Evolutionary conservation across 2,113 vertebrate species (phyloP).

Genomic region (Mixornis gularis): DNA sequence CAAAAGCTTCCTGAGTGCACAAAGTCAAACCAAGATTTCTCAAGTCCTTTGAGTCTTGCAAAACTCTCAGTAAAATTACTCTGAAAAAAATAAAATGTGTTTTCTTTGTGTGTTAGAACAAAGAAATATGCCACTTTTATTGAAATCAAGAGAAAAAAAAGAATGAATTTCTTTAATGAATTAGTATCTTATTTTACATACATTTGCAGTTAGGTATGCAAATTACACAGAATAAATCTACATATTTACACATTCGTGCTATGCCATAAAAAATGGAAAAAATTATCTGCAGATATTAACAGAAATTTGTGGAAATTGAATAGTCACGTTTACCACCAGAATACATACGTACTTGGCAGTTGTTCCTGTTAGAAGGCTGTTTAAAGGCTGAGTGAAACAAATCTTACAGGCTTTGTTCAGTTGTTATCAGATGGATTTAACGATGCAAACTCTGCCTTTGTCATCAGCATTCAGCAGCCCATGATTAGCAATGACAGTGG

Average conservation of each 20-base stretch:
- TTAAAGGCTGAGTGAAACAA: not conserved
- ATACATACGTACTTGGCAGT: not conserved
- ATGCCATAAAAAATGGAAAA: not conserved
- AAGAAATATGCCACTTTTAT: not conserved
- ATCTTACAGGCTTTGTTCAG: not conserved
- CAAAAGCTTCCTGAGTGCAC: not conserved
- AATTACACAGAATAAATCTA: not conserved
- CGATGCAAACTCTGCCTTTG: not conserved
- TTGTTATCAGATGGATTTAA: not conserved
- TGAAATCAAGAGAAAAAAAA: not conserved
- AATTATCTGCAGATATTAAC: not conserved
- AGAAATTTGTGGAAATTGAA: not conserved
- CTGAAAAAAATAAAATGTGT: not conserved
- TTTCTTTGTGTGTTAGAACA: not conserved
- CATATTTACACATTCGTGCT: not conserved
- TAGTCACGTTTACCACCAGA: not conserved
- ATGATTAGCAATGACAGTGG: not conserved
- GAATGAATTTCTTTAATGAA: not conserved
- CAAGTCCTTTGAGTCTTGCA: not conserved
- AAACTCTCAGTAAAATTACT: not conserved
- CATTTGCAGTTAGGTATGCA: not conserved
- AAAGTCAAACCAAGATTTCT: not conserved
- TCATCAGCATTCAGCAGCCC: not conserved
- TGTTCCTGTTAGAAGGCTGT: not conserved
- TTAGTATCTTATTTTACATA: not conserved